A percentile compares a stretch with the other conserved stretches of the same genome.
Conservation (phyloP, 2,113 vertebrate genomes). For the Podarcis muralis region DNA sequence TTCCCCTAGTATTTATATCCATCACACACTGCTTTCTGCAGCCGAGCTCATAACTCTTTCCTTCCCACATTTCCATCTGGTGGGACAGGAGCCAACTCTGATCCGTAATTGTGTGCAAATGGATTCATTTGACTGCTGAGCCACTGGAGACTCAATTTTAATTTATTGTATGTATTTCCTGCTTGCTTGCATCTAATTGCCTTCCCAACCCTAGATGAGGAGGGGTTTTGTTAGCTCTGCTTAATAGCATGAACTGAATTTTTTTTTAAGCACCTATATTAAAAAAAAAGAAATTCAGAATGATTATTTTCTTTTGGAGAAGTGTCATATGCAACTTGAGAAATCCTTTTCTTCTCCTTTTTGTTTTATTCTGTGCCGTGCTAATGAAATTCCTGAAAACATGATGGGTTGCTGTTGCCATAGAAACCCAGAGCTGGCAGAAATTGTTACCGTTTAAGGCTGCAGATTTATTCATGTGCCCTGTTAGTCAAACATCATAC, state of each 20-base stretch:
- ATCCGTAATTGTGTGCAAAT: background rate
- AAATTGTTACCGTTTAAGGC: slow-evolving; percentile 61
- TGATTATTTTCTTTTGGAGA: slow-evolving; percentile 6
- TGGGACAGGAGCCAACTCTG: background rate
- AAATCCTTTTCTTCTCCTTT: slow-evolving; percentile 39
- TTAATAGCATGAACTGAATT: slow-evolving; percentile 31
- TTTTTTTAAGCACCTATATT: slow-evolving; percentile 13
- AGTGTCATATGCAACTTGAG: slow-evolving; percentile 43
- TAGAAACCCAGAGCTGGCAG: slow-evolving; percentile 72
- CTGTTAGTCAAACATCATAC: slow-evolving; percentile 73
- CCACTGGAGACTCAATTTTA: background rate
- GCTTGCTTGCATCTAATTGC: slow-evolving; percentile 35
- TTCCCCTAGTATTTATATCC: background rate
- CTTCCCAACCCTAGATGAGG: background rate
- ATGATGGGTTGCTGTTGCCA: slow-evolving; percentile 76
- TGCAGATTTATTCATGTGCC: slow-evolving; percentile 70
- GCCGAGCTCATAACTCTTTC: background rate
- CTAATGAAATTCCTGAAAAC: slow-evolving; percentile 77
- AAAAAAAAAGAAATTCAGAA: slow-evolving; percentile 11
- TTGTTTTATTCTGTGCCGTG: slow-evolving; percentile 37
- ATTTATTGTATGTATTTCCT: slow-evolving; percentile 48
- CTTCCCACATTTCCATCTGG: background rate
- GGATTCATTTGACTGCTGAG: slow-evolving; percentile 41
- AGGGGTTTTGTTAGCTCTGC: slow-evolving; percentile 25
- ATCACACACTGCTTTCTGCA: background rate